These are phyloP conservation scores for Rapana venosa DNA, from an alignment of 2,888 invertebrate genomes.

Conservation along the genomic window DNA sequence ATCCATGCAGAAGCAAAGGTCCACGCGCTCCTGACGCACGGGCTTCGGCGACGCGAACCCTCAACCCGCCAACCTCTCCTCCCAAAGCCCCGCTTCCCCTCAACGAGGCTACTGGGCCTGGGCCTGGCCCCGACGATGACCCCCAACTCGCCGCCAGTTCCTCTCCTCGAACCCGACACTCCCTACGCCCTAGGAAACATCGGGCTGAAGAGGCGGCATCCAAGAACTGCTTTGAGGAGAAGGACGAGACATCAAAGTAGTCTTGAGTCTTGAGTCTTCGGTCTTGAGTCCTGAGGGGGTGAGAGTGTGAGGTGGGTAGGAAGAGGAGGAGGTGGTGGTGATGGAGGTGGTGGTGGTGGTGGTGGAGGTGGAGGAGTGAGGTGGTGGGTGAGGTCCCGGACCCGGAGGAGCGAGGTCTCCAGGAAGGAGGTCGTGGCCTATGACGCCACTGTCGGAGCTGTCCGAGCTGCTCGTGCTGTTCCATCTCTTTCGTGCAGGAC, in stretches of 20 bases:
- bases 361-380: not conserved
- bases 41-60: no score
- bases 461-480: constrained; percentile 63
- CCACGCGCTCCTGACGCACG: no score
- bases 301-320: not conserved
- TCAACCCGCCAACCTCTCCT: no score
- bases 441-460: constrained; percentile 69
- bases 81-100: no score
- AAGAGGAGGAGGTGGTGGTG: not conserved
- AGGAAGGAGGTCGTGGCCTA: constrained; percentile 46
- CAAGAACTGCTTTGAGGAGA: not conserved
- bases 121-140: no score
- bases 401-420: not conserved
- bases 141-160: no score
- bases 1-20: no score
- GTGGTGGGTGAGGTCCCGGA: not conserved
- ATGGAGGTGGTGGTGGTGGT: no score
- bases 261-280: no score
- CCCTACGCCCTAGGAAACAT: not conserved
- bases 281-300: not conserved
- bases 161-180: no score
- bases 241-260: no score
- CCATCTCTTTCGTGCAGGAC: constrained; percentile 43
- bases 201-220: not conserved
- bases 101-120: no score